Conservation (phyloP, 2,888 invertebrate genomes). For the Teleiodes luculella region DNA sequence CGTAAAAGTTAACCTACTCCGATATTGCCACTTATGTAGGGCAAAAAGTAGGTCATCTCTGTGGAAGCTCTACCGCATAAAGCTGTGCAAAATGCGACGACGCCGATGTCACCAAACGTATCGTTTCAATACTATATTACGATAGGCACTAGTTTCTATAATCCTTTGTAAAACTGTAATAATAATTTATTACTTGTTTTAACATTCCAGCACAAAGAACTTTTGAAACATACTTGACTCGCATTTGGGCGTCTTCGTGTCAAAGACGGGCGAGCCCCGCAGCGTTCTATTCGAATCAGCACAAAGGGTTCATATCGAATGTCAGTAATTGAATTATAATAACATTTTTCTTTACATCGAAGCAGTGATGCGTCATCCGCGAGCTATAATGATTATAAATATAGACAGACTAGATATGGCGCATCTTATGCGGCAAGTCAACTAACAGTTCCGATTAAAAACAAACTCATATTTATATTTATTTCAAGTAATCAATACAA, state of each 20-base stretch:
- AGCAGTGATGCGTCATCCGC: constrained; percentile 40
- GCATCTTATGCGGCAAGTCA: not conserved
- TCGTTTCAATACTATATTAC: too few species aligned
- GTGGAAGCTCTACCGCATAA: constrained; percentile 2
- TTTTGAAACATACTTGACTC: not conserved
- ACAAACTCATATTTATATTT: not conserved
- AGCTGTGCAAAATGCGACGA: not conserved
- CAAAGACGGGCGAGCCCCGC: not conserved
- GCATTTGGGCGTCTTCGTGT: not conserved
- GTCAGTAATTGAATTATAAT: constrained; percentile 51
- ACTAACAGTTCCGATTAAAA: not conserved
- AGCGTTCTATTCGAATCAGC: not conserved
- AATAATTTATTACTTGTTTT: too few species aligned
- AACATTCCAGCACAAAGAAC: not conserved
- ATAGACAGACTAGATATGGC: not conserved
- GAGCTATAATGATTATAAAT: not conserved
- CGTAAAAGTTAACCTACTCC: not conserved
- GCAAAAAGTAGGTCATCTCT: constrained; percentile 17
- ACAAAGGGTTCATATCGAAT: constrained; percentile 6
- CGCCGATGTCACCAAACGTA: not conserved
- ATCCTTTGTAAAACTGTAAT: too few species aligned
- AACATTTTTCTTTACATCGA: constrained; percentile 33
- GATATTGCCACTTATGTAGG: constrained; percentile 13
- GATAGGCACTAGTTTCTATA: too few species aligned
- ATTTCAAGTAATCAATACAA: too few species aligned